A percentile compares a stretch with the other conserved stretches of the same genome.
Conservation (phyloP, 1,140 invertebrate genomes). For the Muscidifurax raptorellus region DNA sequence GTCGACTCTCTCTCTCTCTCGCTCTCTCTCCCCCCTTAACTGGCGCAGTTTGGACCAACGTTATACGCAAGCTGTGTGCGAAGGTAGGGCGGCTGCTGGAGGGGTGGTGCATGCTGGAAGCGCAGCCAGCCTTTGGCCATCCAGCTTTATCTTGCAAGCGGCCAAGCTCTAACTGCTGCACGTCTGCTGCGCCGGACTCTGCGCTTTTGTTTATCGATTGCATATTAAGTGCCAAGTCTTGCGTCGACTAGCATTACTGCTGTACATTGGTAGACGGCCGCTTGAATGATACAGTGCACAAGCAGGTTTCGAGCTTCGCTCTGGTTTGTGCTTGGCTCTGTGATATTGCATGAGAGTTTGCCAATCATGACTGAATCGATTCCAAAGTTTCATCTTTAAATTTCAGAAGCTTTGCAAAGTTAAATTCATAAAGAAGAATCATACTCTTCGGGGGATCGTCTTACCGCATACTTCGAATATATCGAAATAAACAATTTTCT, state of each 20-base stretch:
- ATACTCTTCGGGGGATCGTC: too few relatives aligned
- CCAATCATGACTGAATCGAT: background rate
- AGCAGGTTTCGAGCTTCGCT: background rate
- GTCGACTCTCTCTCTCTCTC: conserved; percentile 57
- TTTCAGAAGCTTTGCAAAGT: too few relatives aligned
- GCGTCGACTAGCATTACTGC: conserved; percentile 39
- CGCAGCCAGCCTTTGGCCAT: background rate
- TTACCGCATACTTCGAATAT: too few relatives aligned
- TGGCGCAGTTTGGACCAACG: conserved; percentile 53
- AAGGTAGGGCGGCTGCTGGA: background rate
- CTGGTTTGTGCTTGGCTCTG: background rate
- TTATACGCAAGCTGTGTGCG: background rate
- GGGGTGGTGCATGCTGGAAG: background rate
- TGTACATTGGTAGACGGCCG: background rate
- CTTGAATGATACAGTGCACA: background rate
- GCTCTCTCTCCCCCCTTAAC: conserved; percentile 41
- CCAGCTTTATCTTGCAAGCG: background rate
- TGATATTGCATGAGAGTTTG: background rate
- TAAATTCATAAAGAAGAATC: too few relatives aligned
- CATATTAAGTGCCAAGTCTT: conserved; percentile 54
- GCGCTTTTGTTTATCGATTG: conserved; percentile 57
- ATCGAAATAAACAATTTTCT: too few relatives aligned
- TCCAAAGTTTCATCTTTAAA: too few relatives aligned
- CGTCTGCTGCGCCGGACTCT: conserved; percentile 5
- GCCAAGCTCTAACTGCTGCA: background rate